Evolutionary conservation across 35 echinoderm and acorn worm genomes (phyloP).

Genomic region (Anneissia japonica): DNA sequence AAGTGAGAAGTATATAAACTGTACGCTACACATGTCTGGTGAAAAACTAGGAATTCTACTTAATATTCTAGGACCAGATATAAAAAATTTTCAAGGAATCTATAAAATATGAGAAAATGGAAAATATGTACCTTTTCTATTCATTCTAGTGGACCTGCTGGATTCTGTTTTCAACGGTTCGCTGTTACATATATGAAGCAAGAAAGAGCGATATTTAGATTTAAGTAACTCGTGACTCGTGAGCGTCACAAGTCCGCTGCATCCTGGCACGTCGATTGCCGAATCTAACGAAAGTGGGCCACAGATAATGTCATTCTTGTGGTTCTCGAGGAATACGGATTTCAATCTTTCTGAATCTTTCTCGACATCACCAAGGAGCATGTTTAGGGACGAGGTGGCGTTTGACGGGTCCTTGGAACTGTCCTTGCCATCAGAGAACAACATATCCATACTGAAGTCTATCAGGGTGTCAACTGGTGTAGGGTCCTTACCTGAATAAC

Average conservation of each 20-base stretch:
- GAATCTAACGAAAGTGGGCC: conserved; percentile 78
- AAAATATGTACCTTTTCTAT: conserved; percentile 2
- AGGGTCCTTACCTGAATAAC: not conserved
- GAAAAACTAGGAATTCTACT: too few relatives aligned
- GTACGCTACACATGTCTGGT: too few relatives aligned
- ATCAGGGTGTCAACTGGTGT: conserved; percentile 78
- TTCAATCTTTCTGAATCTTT: conserved; percentile 15
- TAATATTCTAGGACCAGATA: too few relatives aligned
- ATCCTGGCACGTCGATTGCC: conserved; percentile 74
- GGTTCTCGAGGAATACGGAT: conserved; percentile 51
- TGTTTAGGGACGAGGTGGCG: not conserved
- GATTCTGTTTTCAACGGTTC: not conserved
- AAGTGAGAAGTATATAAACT: too few relatives aligned
- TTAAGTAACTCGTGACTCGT: conserved; percentile 77
- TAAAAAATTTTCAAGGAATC: too few relatives aligned
- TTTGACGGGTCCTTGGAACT: not conserved
- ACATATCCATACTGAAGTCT: conserved; percentile 74
- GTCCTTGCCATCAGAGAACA: conserved; percentile 4
- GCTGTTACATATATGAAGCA: conserved; percentile 55
- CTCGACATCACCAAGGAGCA: not conserved
- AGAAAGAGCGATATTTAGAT: conserved; percentile 66
- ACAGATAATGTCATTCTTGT: conserved; percentile 75
- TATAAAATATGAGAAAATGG: too few relatives aligned
- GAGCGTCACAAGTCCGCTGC: conserved; percentile 67
- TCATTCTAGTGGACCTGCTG: not conserved